Base-by-base conservation (phyloP, 2,113 vertebrate genomes). In the Astur gentilis region DNA sequence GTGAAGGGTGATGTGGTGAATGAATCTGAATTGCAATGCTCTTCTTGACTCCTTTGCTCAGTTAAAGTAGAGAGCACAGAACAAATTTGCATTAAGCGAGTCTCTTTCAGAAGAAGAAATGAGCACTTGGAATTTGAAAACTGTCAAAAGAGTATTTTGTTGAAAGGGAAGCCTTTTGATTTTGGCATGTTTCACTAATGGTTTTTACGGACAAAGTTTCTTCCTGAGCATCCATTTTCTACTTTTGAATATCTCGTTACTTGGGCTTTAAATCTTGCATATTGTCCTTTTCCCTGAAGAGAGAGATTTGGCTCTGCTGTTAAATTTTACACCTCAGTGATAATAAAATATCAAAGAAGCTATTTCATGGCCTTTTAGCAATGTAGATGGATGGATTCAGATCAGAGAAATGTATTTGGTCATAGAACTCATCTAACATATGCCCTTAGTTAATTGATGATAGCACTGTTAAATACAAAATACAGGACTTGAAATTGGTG, bases 291-390 rank as follows among this genome's bases (percentile, higher is more conserved):
- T 97, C 79, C 79, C 89, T 83, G 87, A 93, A 97, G 92, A 97
- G 52, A 83, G 77, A 90, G 55, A 95, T 96, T 93, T 95, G 87
- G 83, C 71, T 96, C 80, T 97, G 83, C 84, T 96, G 88, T 93
- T 98, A 96, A 95, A 97, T 98, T 97, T 98, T 98, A 97, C 76
- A 97, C 90, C 91, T 95, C 36, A 32, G 26, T 95, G 87, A 89
- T 90, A 98, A 97, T 97, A 98, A 98, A 98, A 97, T 97, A 97
- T 94, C 96, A 97, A 97, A 92, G 90, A 97, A 97, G 38, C 25
- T 92, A 97, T 98, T 97, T 97, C 88, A 95, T 95, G 82, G 92
- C 87, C 90, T 97, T 97, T 98, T 97, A 96, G 77, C 50, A 89
- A 94, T 90, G 88, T 75, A 87, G 95, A 87, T 97, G 87, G 89